These are phyloP conservation scores for Xiphorhynchus elegans DNA, from an alignment of 2,113 vertebrate genomes.

Conservation along the genomic window DNA sequence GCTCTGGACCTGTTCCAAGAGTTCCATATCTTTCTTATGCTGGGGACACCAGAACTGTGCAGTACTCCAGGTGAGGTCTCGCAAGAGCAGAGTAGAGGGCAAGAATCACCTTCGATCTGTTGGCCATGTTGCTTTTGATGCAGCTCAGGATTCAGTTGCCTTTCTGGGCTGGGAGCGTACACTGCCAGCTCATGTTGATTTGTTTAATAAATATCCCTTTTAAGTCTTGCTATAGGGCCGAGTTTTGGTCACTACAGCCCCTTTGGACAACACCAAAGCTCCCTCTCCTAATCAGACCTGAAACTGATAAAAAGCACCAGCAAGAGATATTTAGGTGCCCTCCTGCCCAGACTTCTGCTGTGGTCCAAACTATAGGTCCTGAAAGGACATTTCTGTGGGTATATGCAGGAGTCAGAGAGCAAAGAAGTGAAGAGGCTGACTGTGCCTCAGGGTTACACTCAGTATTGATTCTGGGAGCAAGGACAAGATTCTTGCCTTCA, in stretches of 20 bases:
- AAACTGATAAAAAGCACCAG: neutral
- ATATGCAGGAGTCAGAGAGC: neutral
- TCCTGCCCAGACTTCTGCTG: neutral
- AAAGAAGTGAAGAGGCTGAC: neutral
- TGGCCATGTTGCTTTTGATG: neutral
- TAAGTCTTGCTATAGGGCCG: neutral
- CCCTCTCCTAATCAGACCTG: neutral
- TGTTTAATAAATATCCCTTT: neutral
- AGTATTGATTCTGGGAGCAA: neutral
- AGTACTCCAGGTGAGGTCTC: neutral
- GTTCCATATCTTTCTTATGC: fast-evolving
- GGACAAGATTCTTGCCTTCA: neutral
- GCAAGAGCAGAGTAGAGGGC: neutral
- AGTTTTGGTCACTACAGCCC: neutral
- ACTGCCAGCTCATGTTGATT: neutral
- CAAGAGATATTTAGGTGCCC: neutral
- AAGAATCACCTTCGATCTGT: neutral
- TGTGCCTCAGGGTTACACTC: neutral
- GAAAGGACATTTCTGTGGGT: neutral
- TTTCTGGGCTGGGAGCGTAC: neutral
- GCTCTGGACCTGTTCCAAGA: neutral
- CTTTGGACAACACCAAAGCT: neutral
- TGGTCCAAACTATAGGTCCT: neutral
- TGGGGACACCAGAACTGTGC: neutral
- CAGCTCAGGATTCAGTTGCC: neutral